Conservation (phyloP, 2,797 vertebrate genomes). For the Falco cherrug region DNA sequence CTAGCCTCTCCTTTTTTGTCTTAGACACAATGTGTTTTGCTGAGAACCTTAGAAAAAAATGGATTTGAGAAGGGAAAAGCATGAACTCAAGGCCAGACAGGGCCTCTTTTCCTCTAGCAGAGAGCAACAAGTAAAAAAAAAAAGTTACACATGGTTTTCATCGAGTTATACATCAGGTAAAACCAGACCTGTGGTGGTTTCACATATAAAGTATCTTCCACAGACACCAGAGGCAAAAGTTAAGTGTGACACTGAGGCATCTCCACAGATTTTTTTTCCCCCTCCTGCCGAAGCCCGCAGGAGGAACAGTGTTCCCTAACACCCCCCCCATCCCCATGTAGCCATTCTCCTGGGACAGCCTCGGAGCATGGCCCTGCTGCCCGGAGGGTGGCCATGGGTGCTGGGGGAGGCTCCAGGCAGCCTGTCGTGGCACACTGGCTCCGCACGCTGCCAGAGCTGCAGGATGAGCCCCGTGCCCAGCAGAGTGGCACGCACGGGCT, state of each 20-base stretch:
- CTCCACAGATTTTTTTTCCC: not conserved
- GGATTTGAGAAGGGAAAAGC: not conserved
- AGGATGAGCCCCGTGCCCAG: rapidly evolving
- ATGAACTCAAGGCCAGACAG: not conserved
- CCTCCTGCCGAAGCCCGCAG: rapidly evolving
- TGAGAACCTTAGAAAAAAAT: not conserved
- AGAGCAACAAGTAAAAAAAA: not conserved
- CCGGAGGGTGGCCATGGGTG: not conserved
- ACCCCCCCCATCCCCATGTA: not conserved
- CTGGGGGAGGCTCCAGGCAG: not conserved
- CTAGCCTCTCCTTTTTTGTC: not conserved
- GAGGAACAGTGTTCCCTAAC: not conserved
- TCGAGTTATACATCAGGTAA: not conserved
- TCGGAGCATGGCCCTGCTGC: not conserved
- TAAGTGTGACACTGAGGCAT: not conserved
- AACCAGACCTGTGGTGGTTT: not conserved
- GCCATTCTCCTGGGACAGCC: rapidly evolving
- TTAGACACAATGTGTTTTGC: not conserved
- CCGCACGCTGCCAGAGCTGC: not conserved
- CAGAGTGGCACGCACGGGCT: not conserved
- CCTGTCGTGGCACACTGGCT: not conserved
- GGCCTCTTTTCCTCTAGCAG: not conserved
- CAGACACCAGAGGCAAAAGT: not conserved
- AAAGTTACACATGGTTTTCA: rapidly evolving
- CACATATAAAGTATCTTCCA: not conserved